These are phyloP conservation scores for Nymphalis c-album DNA, from an alignment of 2,888 invertebrate species.

Conservation along the genomic window DNA sequence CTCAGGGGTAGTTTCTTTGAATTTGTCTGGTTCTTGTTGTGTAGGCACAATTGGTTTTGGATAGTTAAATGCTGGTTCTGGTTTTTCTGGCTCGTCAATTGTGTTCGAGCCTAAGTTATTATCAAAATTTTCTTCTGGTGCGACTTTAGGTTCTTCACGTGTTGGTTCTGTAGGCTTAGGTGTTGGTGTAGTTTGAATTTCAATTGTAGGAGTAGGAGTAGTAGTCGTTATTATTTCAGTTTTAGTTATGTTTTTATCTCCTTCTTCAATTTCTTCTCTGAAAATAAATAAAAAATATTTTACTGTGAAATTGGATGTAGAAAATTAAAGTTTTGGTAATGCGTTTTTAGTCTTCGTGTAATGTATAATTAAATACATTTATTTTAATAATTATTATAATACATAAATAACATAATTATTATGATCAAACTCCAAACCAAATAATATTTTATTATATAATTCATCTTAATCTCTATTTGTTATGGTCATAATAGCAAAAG, in stretches of 20 bases:
- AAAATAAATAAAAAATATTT: conserved; percentile 34
- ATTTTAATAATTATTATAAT: no score
- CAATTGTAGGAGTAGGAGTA: conserved; percentile 35
- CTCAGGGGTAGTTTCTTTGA: background rate
- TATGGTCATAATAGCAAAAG: no score
- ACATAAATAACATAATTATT: no score
- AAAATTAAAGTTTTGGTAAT: no score
- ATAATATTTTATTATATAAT: no score
- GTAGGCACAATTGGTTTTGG: conserved; percentile 21
- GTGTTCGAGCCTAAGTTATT: conserved; percentile 10
- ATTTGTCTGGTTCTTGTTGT: background rate
- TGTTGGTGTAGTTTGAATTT: conserved; percentile 8
- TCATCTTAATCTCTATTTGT: no score
- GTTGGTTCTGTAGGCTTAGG: conserved; percentile 30
- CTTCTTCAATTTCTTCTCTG: conserved; percentile 56
- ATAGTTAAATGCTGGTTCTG: conserved; percentile 31
- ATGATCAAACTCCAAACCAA: no score
- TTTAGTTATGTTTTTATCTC: conserved; percentile 33
- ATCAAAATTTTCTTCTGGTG: conserved; percentile 27
- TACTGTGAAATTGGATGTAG: background rate
- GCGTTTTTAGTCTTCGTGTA: no score
- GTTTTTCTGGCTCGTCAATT: conserved; percentile 32
- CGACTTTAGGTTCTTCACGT: conserved; percentile 33
- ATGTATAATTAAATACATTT: no score
- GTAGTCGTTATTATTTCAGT: conserved; percentile 41